phyloP scores from a whole-genome alignment of 2,113 vertebrate genomes.

The Ascaphus truei region DNA sequence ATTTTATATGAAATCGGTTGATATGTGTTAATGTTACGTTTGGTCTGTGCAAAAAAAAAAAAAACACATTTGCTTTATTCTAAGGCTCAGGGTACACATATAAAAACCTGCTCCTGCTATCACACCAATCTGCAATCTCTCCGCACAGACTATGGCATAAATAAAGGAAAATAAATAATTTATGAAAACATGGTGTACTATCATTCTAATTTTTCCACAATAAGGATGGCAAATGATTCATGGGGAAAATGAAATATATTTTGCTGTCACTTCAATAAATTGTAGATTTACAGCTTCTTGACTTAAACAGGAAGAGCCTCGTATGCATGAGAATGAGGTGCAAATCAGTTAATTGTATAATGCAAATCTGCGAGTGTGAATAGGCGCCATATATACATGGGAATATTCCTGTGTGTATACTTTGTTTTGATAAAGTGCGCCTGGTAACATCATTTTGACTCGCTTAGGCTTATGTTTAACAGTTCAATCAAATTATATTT shows the following conservation, averaged over 20 bases:
- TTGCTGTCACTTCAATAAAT: slow-evolving; percentile 67
- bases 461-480: background rate
- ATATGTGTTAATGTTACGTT: too few species aligned
- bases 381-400: background rate
- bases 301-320: slow-evolving; percentile 62
- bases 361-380: slow-evolving; percentile 18
- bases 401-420: background rate
- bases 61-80: background rate
- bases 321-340: slow-evolving; percentile 65
- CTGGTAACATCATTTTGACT: slow-evolving; percentile 9
- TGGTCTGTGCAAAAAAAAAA: too few species aligned
- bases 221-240: slow-evolving; percentile 75
- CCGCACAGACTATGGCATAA: slow-evolving; percentile 48
- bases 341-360: slow-evolving; percentile 64
- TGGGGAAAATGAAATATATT: slow-evolving; percentile 69
- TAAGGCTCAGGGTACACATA: background rate
- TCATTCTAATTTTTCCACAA: slow-evolving; percentile 74
- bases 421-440: background rate
- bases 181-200: slow-evolving; percentile 68
- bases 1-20: too few species aligned
- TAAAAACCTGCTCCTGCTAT: background rate
- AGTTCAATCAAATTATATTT: slow-evolving; percentile 21
- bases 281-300: slow-evolving; percentile 72
- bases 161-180: slow-evolving; percentile 57
- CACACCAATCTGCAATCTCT: slow-evolving; percentile 41